Evolutionary conservation across 2,113 vertebrate genomes (phyloP).

Genomic region (Mandrillus leucophaeus): DNA sequence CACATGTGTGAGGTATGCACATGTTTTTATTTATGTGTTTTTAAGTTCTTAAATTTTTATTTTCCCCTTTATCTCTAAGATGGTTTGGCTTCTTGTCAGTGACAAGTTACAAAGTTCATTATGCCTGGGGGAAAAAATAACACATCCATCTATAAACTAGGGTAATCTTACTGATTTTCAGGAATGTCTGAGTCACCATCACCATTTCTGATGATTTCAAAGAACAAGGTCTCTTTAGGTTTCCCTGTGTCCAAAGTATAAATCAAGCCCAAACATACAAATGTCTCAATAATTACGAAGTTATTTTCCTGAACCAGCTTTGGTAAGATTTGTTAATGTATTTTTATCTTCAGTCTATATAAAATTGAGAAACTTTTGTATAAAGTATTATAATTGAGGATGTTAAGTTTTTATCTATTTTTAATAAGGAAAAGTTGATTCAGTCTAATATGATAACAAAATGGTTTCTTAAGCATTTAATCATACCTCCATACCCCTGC

Average conservation of each 20-base stretch:
- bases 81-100: background rate
- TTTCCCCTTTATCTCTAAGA: background rate
- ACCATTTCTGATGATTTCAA: conserved; percentile 29
- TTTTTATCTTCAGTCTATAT: background rate
- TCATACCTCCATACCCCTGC: background rate
- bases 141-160: conserved; percentile 1
- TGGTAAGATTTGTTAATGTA: background rate
- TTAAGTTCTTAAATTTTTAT: conserved; percentile 5
- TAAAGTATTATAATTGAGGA: background rate
- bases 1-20: fast-evolving
- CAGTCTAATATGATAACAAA: background rate
- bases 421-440: background rate
- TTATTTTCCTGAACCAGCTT: background rate
- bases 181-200: conserved; percentile 59
- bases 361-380: background rate
- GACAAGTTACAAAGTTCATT: background rate
- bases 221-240: conserved; percentile 30
- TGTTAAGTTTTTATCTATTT: background rate
- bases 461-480: background rate
- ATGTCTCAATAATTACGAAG: background rate
- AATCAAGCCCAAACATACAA: background rate
- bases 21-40: background rate
- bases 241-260: background rate
- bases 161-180: conserved; percentile 39
- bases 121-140: background rate